Evolutionary conservation across 1,140 invertebrate genomes (phyloP), one percentile per base, ranked within the genome.

Genomic region (Meteorus sp.): DNA sequence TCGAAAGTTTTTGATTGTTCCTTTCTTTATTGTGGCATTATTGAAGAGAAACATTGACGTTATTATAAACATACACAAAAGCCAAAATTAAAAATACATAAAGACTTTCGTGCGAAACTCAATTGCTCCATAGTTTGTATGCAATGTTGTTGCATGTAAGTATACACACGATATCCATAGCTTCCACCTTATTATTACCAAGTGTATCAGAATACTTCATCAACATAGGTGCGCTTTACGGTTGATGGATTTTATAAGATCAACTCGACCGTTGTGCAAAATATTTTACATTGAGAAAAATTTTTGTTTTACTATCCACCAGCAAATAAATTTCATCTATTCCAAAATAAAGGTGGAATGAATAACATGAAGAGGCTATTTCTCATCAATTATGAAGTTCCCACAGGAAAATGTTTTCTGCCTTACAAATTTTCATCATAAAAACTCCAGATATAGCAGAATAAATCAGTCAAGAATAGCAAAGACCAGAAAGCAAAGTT

Each of bases 151-250:
- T 58, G n/a, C n/a, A n/a, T 43, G 47, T 35, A 41, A 31, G 50
- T 25, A 19, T 41, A 29, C 22, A 43, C n/a, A 35, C 44, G 27
- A 51, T 19, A n/a, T 43, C 20, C 41, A 15, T 51, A 58, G 31
- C 27, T 52, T 52, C 48, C 29, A 43, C 47, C 19, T 25, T 19
- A n/a, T 39, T 15, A 31, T 22, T 37, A 37, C 15, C 35, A 17
- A 66, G 60, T n/a, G 63, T 69, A 64, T 60, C 51, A 43, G 69
- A 67, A 72, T 72, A 69, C 66, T 68, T 71, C 69, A 72, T 69
- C 70, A 74, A 71, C 69, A 69, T 56, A 74, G 68, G 70, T 53
- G 68, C 59, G 66, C 53, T 60, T 56, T 62, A 52, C 44, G 39
- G 25, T 47, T 50, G 56, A 58, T 58, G 35, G 56, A 58, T 58